Base-by-base conservation (phyloP, 2,113 vertebrate species). In the Chionis minor region DNA sequence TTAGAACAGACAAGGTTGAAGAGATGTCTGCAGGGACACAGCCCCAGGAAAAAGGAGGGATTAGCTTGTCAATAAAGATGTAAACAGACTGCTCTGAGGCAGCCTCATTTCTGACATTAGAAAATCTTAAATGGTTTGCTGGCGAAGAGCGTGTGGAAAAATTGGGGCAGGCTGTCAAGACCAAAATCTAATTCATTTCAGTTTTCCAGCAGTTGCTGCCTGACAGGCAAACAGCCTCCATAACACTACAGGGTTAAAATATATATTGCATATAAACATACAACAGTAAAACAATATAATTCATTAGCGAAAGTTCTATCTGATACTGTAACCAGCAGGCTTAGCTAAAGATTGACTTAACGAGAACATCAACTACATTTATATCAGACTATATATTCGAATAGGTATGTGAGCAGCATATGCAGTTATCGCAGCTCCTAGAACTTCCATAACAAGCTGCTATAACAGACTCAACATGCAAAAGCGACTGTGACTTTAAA, bases 51-150 rank as follows among this genome's bases (percentile, higher is more conserved):
- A 97, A 95, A 88, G 85, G 56, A 92, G 71, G 93, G 88, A 97
- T 97, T 97, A 97, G 80, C 92, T 95, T 87, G 96, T 96, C 96
- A 95, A 95, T 97, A 94, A 97, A 96, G 95, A 97, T 88, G 92
- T 97, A 97, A 98, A 97, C 96, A 96, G 94, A 84, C 70, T 92
- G 92, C 86, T 94, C 81, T 88, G 81, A 94, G 91, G 74, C 93
- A 92, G 94, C 80, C 81, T 92, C 87, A 96, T 96, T 96, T 97
- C 88, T 95, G 77, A 94, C 87, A 96, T 95, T 84, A 96, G 84
- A 95, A 88, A 81, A 84, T 90, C 87, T 92, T 96, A 93, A 96
- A 96, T 78, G 78, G 83, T 84, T 96, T 88, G 59, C 45, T 92
- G 87, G 73, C 1, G 0, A 94, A 91, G 72, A 94, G 91, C 84